Conservation (phyloP, 2,113 vertebrate genomes). For the Chaetorhynchus papuensis region DNA sequence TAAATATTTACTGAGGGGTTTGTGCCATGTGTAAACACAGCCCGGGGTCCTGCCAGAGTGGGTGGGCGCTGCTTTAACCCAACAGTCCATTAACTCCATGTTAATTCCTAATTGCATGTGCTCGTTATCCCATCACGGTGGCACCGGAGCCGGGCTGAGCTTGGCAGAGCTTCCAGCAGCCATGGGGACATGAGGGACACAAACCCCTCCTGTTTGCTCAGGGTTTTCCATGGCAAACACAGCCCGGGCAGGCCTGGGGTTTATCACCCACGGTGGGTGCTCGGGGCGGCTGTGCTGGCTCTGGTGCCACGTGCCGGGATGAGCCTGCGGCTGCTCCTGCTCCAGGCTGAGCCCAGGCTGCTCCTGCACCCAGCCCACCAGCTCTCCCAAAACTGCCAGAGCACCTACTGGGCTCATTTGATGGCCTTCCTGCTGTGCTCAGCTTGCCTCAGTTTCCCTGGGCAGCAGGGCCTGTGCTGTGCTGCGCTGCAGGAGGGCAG, state of each 20-base stretch:
- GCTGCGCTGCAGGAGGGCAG: background rate
- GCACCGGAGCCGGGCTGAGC: background rate
- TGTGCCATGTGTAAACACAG: background rate
- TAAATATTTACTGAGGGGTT: background rate
- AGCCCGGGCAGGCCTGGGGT: accelerated
- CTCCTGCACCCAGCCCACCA: background rate
- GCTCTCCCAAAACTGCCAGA: background rate
- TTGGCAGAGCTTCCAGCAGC: background rate
- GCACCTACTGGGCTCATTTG: accelerated
- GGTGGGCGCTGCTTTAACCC: background rate
- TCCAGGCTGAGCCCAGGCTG: background rate
- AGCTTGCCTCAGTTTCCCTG: background rate
- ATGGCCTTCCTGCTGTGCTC: accelerated
- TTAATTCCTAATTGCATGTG: accelerated
- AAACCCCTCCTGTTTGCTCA: background rate
- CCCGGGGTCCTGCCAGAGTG: background rate
- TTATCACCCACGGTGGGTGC: accelerated
- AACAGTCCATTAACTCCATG: background rate
- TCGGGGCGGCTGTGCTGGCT: background rate
- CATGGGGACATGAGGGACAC: accelerated
- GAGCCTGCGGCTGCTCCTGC: background rate
- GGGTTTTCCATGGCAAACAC: background rate
- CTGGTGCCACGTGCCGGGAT: background rate
- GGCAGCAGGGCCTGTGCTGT: background rate
- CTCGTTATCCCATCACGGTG: accelerated